phyloP scores from a whole-genome alignment of 2,113 vertebrate species.

The Struthidea cinerea region DNA sequence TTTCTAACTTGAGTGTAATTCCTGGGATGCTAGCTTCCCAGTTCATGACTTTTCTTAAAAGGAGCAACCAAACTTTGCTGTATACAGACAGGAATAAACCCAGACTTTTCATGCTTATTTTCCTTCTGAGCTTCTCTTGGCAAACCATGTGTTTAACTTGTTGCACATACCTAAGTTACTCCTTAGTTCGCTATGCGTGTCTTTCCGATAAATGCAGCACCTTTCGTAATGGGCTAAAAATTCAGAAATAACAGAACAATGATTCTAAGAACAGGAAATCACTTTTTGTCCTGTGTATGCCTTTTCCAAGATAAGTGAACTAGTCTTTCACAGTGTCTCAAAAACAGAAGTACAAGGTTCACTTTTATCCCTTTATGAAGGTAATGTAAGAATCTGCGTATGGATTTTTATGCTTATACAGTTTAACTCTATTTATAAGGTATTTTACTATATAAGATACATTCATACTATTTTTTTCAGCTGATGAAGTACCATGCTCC shows the following conservation, averaged over 20 bases:
- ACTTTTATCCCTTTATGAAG: slow-evolving; percentile 7
- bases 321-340: background rate
- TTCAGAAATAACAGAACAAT: background rate
- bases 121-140: background rate
- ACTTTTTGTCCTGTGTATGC: background rate
- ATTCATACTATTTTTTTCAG: background rate
- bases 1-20: background rate
- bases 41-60: background rate
- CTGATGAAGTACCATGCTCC: background rate
- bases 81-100: background rate
- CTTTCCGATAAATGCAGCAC: background rate
- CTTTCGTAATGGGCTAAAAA: background rate
- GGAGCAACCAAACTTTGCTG: background rate
- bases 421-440: background rate
- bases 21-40: background rate
- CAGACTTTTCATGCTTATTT: background rate
- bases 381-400: background rate
- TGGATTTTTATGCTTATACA: background rate
- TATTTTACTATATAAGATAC: background rate
- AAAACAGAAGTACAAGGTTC: background rate
- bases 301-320: slow-evolving; percentile 5
- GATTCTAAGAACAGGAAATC: background rate
- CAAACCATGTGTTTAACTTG: background rate
- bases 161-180: background rate
- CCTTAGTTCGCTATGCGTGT: background rate